Conservation (phyloP, 2,888 invertebrate species). For the Helicoverpa assulta region DNA sequence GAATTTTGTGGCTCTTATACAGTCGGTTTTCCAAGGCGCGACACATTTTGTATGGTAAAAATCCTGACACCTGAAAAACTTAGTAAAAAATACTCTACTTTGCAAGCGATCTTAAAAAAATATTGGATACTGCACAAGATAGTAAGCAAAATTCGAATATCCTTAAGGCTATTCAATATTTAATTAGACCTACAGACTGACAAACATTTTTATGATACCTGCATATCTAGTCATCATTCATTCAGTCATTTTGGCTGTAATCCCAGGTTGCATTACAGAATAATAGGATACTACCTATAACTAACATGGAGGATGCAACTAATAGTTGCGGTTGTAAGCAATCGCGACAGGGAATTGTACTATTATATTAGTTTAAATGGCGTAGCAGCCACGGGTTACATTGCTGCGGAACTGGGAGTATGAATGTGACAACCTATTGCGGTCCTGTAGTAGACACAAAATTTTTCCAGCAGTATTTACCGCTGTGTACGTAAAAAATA, state of each 20-base stretch:
- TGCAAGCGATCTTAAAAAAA: too few relatives aligned
- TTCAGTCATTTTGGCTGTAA: conserved; percentile 16
- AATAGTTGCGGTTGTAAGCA: conserved; percentile 41
- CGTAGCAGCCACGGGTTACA: conserved; percentile 15
- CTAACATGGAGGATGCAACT: conserved; percentile 32
- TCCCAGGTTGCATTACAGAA: conserved; percentile 16
- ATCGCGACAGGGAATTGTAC: conserved; percentile 33
- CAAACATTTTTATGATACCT: not conserved
- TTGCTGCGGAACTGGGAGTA: conserved; percentile 13
- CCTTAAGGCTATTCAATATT: not conserved
- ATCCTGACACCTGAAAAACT: too few relatives aligned
- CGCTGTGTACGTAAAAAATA: not conserved
- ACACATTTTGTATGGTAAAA: too few relatives aligned
- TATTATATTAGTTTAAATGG: conserved; percentile 36
- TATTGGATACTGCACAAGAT: too few relatives aligned
- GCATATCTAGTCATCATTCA: conserved; percentile 18
- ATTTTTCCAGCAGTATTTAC: too few relatives aligned
- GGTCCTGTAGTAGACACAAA: too few relatives aligned
- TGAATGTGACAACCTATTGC: conserved; percentile 11
- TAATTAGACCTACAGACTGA: not conserved
- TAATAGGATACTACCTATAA: not conserved
- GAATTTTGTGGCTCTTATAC: too few relatives aligned
- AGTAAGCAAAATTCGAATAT: too few relatives aligned
- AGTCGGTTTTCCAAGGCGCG: too few relatives aligned
- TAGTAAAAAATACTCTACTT: too few relatives aligned